Conservation (phyloP, 2,797 vertebrate species). For the Threskiornis aethiopicus region DNA sequence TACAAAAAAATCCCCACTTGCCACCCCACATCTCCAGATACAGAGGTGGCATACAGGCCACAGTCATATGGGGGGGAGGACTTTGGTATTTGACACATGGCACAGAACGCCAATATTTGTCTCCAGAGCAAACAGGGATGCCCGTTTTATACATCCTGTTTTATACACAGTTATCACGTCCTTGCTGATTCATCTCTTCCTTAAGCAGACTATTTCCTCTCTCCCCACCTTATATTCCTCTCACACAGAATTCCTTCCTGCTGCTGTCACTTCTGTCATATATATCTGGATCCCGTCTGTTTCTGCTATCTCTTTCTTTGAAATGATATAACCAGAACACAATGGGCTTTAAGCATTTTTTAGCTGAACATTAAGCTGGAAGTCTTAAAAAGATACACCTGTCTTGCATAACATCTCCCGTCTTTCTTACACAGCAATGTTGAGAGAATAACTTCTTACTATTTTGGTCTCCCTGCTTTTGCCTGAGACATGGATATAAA, state of each 20-base stretch:
- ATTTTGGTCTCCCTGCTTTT: background rate
- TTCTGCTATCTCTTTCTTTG: background rate
- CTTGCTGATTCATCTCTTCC: background rate
- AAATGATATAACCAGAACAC: background rate
- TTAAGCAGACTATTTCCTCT: background rate
- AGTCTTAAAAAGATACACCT: background rate
- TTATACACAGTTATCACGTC: background rate
- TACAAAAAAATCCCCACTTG: too few species aligned
- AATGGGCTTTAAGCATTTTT: background rate
- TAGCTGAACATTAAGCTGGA: background rate
- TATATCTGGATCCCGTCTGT: background rate
- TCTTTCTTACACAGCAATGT: background rate
- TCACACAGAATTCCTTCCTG: background rate
- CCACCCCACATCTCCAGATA: background rate
- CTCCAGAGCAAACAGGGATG: background rate
- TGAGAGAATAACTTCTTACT: background rate
- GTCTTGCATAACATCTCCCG: background rate
- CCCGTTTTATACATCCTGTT: background rate
- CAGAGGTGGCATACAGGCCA: background rate
- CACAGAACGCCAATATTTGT: background rate
- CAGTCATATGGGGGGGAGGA: background rate
- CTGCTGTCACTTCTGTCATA: background rate
- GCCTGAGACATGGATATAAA: rapidly evolving
- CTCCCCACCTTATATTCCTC: background rate
- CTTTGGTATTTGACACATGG: background rate